Percentiles rank a stretch among this genome's conserved stretches.
Conservation (phyloP, 2,888 invertebrate species). For the Euzetes globulus region DNA sequence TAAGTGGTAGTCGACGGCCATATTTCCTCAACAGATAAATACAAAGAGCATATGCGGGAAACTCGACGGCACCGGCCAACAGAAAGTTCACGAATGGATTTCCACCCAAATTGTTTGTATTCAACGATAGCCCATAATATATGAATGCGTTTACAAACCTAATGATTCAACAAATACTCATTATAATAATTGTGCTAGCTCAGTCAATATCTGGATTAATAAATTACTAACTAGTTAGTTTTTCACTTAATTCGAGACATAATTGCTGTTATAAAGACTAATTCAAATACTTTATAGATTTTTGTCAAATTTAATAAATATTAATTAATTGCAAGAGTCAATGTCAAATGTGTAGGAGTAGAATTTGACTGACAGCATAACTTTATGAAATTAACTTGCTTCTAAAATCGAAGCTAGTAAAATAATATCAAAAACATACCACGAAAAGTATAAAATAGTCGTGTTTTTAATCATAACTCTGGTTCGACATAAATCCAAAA, state of each 20-base stretch:
- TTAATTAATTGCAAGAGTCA: neutral
- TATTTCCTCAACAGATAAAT: conserved; percentile 35
- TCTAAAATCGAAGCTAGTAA: too few relatives aligned
- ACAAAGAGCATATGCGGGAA: conserved; percentile 39
- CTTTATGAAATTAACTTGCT: too few relatives aligned
- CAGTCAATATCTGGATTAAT: too few relatives aligned
- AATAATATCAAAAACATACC: conserved; percentile 55
- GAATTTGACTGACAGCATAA: too few relatives aligned
- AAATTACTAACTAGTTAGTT: too few relatives aligned
- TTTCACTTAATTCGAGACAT: too few relatives aligned
- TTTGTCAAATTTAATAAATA: too few relatives aligned
- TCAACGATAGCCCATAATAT: conserved; percentile 40
- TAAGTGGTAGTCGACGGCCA: conserved; percentile 29
- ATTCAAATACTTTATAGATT: too few relatives aligned
- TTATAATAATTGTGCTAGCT: neutral
- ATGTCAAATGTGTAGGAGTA: neutral
- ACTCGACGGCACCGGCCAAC: conserved; percentile 40
- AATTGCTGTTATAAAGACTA: too few relatives aligned
- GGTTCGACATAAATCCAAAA: conserved; percentile 61
- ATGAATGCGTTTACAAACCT: conserved; percentile 51
- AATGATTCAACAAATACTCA: conserved; percentile 22
- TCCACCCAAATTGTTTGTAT: conserved; percentile 40
- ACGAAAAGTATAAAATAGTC: conserved; percentile 69
- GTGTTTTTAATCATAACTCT: conserved; percentile 66
- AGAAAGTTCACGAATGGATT: conserved; percentile 41